Percentiles rank a stretch among this genome's conserved stretches.
These are phyloP conservation scores for Himalopsyche japonica DNA, from an alignment of 2,888 invertebrate genomes.

Conservation along the genomic window DNA sequence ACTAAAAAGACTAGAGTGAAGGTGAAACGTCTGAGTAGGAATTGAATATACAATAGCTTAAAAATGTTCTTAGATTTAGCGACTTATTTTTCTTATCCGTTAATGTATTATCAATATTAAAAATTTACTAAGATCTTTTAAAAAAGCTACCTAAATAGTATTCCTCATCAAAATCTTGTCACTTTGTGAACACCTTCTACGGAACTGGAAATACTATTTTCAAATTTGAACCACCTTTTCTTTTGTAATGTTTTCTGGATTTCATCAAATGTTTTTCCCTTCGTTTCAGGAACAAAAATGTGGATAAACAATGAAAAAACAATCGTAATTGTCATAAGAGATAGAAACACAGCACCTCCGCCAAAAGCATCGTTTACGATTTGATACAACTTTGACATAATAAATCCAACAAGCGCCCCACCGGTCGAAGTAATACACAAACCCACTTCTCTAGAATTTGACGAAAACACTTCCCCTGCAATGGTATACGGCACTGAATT, in stretches of 20 bases:
- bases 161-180: background rate
- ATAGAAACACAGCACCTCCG: slow-evolving; percentile 54
- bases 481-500: slow-evolving; percentile 55
- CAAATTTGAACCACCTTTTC: background rate
- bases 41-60: too few relatives aligned
- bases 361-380: slow-evolving; percentile 53
- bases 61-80: too few relatives aligned
- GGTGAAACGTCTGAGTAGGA: too few relatives aligned
- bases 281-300: slow-evolving; percentile 60
- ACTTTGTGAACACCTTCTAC: background rate
- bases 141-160: background rate
- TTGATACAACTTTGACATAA: slow-evolving; percentile 57
- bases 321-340: slow-evolving; percentile 53
- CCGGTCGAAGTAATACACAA: slow-evolving; percentile 55
- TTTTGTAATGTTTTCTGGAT: slow-evolving; percentile 55
- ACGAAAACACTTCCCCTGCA: slow-evolving; percentile 60
- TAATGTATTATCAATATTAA: background rate
- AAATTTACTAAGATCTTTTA: too few relatives aligned
- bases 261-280: slow-evolving; percentile 59
- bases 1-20: too few relatives aligned
- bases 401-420: slow-evolving; percentile 54
- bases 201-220: background rate
- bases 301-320: slow-evolving; percentile 55
- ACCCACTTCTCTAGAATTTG: slow-evolving; percentile 60
- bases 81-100: too few relatives aligned